These are phyloP conservation scores for Drosophila nr. perissopoda DNA, from an alignment of 2,888 invertebrate genomes.

Conservation along the genomic window DNA sequence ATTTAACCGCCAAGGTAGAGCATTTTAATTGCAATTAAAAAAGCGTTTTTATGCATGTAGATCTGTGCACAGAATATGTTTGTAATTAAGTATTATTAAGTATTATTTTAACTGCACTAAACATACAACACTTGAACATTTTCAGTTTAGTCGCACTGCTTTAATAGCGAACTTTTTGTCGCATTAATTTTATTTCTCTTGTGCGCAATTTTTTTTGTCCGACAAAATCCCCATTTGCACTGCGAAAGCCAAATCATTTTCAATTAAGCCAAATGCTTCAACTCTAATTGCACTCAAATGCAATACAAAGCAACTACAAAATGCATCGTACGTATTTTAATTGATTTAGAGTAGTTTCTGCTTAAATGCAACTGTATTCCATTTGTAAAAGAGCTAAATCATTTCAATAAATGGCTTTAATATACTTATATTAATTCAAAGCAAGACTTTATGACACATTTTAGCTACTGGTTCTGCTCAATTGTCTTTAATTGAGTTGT, in stretches of 20 bases:
- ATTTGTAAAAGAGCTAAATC: neutral
- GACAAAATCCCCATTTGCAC: conserved; percentile 9
- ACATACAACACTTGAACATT: conserved; percentile 11
- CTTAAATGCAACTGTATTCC: conserved; percentile 16
- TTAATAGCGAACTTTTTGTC: conserved; percentile 1
- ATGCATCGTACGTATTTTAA: conserved; percentile 33
- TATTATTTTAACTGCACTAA: conserved; percentile 29
- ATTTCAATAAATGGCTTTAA: neutral
- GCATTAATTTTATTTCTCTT: conserved; percentile 1
- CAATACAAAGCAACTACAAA: conserved; percentile 34
- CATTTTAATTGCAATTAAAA: conserved; percentile 53
- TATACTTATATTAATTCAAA: neutral
- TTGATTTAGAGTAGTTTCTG: conserved; percentile 43
- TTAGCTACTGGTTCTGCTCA: neutral
- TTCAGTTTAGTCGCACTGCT: conserved; percentile 7
- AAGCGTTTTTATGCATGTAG: conserved; percentile 11
- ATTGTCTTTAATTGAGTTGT: conserved; percentile 3
- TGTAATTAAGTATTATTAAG: conserved; percentile 24
- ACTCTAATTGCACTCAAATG: conserved; percentile 53
- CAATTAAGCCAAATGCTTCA: conserved; percentile 68
- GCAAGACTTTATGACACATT: conserved; percentile 1
- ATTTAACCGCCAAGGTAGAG: conserved; percentile 6
- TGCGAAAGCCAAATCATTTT: conserved; percentile 55
- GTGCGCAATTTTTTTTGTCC: conserved; percentile 13
- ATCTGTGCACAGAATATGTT: neutral